Evolutionary conservation across 2,888 invertebrate genomes (phyloP).

Genomic region (Antheraea yamamai): DNA sequence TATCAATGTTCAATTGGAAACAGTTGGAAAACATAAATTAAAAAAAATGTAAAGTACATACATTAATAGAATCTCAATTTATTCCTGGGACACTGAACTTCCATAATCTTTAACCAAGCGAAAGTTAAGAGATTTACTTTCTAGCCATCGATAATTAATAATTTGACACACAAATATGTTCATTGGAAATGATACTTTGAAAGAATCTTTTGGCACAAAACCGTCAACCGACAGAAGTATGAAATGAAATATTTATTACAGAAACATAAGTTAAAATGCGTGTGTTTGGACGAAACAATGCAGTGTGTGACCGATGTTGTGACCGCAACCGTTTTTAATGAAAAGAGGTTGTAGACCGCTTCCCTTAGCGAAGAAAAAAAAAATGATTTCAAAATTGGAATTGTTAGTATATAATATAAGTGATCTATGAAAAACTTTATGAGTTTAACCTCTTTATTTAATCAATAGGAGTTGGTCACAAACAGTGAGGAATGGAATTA

Average conservation of each 20-base stretch:
- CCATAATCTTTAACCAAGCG: too few relatives aligned
- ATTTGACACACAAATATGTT: background rate
- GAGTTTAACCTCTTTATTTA: background rate
- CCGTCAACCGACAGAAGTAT: slow-evolving; percentile 36
- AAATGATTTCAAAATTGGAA: slow-evolving; percentile 17
- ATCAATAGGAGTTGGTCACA: background rate
- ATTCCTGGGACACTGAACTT: too few relatives aligned
- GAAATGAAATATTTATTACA: slow-evolving; percentile 35
- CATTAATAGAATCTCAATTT: too few relatives aligned
- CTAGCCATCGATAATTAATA: too few relatives aligned
- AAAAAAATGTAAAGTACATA: too few relatives aligned
- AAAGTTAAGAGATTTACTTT: too few relatives aligned
- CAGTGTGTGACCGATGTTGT: slow-evolving; percentile 26
- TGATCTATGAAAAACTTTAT: background rate
- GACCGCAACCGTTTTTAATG: slow-evolving; percentile 20
- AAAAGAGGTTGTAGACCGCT: slow-evolving; percentile 24
- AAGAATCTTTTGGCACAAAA: slow-evolving; percentile 34
- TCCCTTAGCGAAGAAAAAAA: slow-evolving; percentile 26
- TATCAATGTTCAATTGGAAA: too few relatives aligned
- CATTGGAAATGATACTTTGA: background rate
- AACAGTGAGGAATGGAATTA: background rate
- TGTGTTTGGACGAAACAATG: slow-evolving; percentile 35
- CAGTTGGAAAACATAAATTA: too few relatives aligned
- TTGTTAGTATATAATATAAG: background rate
- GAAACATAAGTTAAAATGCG: background rate